A percentile compares a stretch with the other conserved stretches of the same genome.
Conservation (phyloP, 1,140 invertebrate genomes). For the Zeugodacus cucurbitae region DNA sequence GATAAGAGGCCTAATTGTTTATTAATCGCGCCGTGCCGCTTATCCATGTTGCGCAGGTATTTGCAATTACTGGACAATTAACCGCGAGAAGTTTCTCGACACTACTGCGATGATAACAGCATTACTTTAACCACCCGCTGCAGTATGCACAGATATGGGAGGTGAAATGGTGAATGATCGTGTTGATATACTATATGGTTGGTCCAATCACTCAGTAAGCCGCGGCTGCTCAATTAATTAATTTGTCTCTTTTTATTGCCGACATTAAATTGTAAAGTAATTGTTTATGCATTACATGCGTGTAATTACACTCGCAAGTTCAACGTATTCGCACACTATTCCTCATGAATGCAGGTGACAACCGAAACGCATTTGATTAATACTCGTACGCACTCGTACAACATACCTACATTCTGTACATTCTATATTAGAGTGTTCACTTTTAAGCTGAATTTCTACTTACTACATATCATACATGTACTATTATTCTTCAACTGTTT, state of each 20-base stretch:
- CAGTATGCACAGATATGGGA: background rate
- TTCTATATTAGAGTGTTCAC: background rate
- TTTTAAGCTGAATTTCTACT: no score
- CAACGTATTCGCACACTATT: background rate
- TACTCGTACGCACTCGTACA: background rate
- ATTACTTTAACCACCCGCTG: background rate
- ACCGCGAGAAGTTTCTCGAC: background rate
- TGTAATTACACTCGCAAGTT: background rate
- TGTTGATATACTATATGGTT: no score
- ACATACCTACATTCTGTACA: no score
- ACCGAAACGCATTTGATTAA: background rate
- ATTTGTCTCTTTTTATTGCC: constrained; percentile 18
- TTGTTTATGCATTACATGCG: constrained; percentile 27
- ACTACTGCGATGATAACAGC: no score
- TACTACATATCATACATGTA: no score
- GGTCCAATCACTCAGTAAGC: background rate
- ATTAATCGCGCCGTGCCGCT: background rate
- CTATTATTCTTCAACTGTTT: no score
- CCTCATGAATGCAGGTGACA: background rate
- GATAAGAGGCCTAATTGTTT: background rate
- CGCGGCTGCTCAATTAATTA: background rate
- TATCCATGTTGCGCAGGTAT: no score
- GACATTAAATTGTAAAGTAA: constrained; percentile 12
- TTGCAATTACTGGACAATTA: no score
- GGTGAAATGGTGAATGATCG: no score